Base-by-base conservation (phyloP, 1,140 invertebrate species). In the Drosophila prosaltans region DNA sequence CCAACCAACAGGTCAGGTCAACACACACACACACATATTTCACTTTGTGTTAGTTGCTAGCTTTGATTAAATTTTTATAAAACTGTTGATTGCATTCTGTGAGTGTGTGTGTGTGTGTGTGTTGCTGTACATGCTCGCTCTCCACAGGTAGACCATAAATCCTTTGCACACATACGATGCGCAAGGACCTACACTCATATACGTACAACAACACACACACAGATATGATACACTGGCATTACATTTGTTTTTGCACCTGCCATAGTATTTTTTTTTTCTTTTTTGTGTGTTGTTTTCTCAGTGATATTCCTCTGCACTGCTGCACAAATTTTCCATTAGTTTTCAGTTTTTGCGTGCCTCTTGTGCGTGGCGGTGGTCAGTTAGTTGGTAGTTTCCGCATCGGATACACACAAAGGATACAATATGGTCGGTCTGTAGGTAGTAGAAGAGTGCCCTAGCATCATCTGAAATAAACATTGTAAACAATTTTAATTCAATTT, bases 61-160 rank as follows among this genome's bases (percentile, higher is more conserved):
- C 62, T 62, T 78, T 67, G 63, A 78, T 79, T 73, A 79, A 78
- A 79, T 65, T 79, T 79, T 39, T 57, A 79, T 63, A 79, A 78
- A 79, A 74, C 62, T 79, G 64, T 73, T 79, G 70, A 79, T 79
- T 79, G 62, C 58, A 59, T 74, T 74, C 65, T 76, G 39, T 59
- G 28, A 69, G 54, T 9, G 16, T n/a, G 48, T 26, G 21, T 9
- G 16, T n/a, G 48, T 26, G 21, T 51, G 2, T 51, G 41, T 43
- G 41, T 43, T 24, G 43, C 4, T 48, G 21, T 48, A 48, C 21
- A 26, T 51, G 45, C 26, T 51, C 45, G 45, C 26, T 51, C 24
- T 51, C 45, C 24, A 51, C 36, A 21, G 21, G 58, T 64, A 59
- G 45, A 67, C 55, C 74, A 76, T 76, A 76, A 76, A 76, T 76